These are phyloP conservation scores for Chelmon rostratus DNA, from an alignment of 2,797 vertebrate genomes.

Conservation along the genomic window DNA sequence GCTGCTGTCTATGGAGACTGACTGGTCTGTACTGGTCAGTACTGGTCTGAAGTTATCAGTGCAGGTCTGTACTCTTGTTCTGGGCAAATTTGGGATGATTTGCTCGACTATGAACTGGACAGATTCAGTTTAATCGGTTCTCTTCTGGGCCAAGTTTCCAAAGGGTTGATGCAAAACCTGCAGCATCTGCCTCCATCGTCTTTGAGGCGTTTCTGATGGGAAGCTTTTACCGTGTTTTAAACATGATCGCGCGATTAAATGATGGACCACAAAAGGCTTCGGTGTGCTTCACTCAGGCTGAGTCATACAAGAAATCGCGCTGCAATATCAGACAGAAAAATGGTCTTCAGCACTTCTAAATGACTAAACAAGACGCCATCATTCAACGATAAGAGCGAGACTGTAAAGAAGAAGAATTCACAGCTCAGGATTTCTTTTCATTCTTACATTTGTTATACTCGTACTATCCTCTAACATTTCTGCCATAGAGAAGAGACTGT, in stretches of 20 bases:
- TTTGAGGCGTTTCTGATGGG: background rate
- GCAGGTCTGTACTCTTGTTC: slow-evolving; percentile 1
- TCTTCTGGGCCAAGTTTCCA: background rate
- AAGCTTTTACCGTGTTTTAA: background rate
- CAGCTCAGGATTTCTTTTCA: background rate
- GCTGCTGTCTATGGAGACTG: slow-evolving; percentile 34
- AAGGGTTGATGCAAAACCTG: background rate
- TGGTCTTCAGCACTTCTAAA: background rate
- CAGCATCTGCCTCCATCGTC: background rate
- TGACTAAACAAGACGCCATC: slow-evolving; percentile 10
- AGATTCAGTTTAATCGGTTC: slow-evolving; percentile 2
- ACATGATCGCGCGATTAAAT: background rate
- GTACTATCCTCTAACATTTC: background rate
- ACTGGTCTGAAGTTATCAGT: background rate
- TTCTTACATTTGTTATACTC: background rate
- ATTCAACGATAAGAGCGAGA: slow-evolving; percentile 1
- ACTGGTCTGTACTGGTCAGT: slow-evolving; percentile 11
- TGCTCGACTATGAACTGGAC: background rate
- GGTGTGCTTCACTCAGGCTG: background rate
- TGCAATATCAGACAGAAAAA: background rate
- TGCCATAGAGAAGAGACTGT: background rate
- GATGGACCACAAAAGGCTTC: background rate
- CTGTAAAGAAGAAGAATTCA: slow-evolving; percentile 4
- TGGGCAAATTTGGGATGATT: background rate
- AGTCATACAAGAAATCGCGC: background rate